Percentiles rank a stretch among this genome's conserved stretches.
These are phyloP conservation scores for Bombus soroeensis DNA, from an alignment of 1,140 invertebrate genomes.

Conservation along the genomic window DNA sequence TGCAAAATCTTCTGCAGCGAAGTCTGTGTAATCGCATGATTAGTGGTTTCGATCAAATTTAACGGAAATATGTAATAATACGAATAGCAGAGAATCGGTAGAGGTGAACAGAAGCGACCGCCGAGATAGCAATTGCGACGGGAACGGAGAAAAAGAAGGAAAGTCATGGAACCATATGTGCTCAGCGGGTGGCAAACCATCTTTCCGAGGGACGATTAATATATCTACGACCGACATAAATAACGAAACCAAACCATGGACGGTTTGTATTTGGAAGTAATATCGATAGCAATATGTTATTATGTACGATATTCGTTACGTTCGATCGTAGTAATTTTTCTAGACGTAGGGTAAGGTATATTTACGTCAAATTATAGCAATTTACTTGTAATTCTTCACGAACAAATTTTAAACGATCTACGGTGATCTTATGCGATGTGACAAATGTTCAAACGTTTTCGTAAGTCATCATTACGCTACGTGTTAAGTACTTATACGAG, in stretches of 20 bases:
- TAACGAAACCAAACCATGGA: slow-evolving; percentile 14
- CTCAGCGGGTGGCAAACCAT: slow-evolving; percentile 74
- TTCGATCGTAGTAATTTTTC: background rate
- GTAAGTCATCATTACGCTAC: background rate
- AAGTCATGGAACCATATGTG: slow-evolving; percentile 78
- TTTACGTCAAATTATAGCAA: background rate
- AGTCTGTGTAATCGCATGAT: background rate
- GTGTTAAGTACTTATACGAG: too few relatives aligned
- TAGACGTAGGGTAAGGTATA: background rate
- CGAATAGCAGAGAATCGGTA: background rate
- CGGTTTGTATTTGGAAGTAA: background rate
- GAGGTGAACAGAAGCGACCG: slow-evolving; percentile 53
- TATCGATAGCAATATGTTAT: background rate
- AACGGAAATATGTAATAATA: background rate
- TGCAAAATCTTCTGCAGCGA: too few relatives aligned
- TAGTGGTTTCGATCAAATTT: background rate
- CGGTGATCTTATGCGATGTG: too few relatives aligned
- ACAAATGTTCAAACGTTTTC: background rate
- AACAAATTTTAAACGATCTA: background rate
- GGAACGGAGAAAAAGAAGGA: slow-evolving; percentile 65
- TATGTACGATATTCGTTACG: background rate
- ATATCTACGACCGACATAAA: slow-evolving; percentile 38
- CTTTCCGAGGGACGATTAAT: slow-evolving; percentile 74
- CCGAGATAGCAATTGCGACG: slow-evolving; percentile 72
- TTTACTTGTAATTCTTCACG: background rate